Percentiles rank a stretch among this genome's conserved stretches.
These are phyloP conservation scores for Limnephilus rhombicus DNA, from an alignment of 2,888 invertebrate genomes.

Conservation along the genomic window DNA sequence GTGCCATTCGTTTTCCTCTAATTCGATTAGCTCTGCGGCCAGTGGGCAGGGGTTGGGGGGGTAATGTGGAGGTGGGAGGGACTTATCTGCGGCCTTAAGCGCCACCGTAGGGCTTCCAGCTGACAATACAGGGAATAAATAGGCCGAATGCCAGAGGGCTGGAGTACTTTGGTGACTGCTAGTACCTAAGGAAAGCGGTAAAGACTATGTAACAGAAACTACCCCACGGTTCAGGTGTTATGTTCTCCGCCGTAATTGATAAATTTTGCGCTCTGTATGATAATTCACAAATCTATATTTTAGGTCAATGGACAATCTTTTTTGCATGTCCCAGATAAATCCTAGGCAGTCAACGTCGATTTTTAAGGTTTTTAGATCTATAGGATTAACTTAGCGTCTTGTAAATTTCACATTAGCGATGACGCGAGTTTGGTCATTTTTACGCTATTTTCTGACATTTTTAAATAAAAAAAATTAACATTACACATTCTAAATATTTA, in stretches of 20 bases:
- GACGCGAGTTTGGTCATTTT: too few relatives aligned
- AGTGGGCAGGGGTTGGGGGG: not conserved
- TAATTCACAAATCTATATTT: not conserved
- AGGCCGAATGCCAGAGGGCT: not conserved
- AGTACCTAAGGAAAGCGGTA: not conserved
- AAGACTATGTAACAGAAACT: not conserved
- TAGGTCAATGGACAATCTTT: too few relatives aligned
- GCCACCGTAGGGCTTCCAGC: constrained; percentile 33
- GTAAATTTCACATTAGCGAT: too few relatives aligned
- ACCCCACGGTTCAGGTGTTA: too few relatives aligned
- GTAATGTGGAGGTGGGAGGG: not conserved
- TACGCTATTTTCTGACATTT: too few relatives aligned
- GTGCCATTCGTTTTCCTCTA: not conserved
- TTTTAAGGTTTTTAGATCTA: not conserved
- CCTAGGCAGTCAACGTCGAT: not conserved
- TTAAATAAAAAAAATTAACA: too few relatives aligned
- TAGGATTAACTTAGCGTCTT: too few relatives aligned
- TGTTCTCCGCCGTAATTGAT: too few relatives aligned
- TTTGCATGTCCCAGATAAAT: not conserved
- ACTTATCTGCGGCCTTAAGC: constrained; percentile 37
- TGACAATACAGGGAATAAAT: constrained; percentile 1
- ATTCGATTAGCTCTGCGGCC: constrained; percentile 35
- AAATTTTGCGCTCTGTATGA: not conserved
- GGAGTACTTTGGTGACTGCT: not conserved
- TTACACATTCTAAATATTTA: too few relatives aligned